Conservation (phyloP, 2,113 vertebrate species). For the Ochotona curzoniae region DNA sequence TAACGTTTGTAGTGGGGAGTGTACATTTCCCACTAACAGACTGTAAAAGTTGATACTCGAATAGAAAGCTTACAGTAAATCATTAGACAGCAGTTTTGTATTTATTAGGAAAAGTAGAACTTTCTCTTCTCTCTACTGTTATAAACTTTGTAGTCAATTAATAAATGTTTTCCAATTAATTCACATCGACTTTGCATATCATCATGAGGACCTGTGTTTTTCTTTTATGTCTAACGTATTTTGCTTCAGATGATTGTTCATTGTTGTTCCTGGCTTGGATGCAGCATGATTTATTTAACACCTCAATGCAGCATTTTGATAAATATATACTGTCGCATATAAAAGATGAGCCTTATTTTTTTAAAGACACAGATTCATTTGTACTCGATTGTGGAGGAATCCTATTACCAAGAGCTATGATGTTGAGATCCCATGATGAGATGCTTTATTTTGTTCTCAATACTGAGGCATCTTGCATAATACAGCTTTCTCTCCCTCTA, state of each 20-base stretch:
- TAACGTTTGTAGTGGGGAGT: neutral
- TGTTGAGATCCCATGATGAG: neutral
- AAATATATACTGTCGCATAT: slow-evolving; percentile 45
- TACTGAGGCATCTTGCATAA: neutral
- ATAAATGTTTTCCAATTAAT: slow-evolving; percentile 51
- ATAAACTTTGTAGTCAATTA: slow-evolving; percentile 24
- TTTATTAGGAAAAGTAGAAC: neutral
- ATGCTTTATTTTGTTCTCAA: slow-evolving; percentile 11
- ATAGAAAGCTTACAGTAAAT: neutral
- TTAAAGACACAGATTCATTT: slow-evolving; percentile 47
- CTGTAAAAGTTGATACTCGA: neutral
- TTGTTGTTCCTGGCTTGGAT: slow-evolving; percentile 29
- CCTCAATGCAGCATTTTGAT: slow-evolving; percentile 50
- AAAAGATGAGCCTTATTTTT: slow-evolving; percentile 56
- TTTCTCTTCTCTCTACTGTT: neutral
- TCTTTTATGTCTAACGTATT: slow-evolving; percentile 15
- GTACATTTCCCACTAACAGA: slow-evolving; percentile 8
- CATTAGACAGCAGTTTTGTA: neutral
- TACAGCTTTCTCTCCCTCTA: slow-evolving; percentile 25
- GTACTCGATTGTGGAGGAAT: slow-evolving; percentile 42
- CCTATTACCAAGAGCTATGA: neutral
- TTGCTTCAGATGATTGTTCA: slow-evolving; percentile 45
- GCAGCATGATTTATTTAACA: slow-evolving; percentile 60
- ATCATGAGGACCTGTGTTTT: neutral
- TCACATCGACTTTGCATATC: neutral